Base-by-base conservation (phyloP, 2,797 vertebrate species). In the Setipinna tenuifilis region DNA sequence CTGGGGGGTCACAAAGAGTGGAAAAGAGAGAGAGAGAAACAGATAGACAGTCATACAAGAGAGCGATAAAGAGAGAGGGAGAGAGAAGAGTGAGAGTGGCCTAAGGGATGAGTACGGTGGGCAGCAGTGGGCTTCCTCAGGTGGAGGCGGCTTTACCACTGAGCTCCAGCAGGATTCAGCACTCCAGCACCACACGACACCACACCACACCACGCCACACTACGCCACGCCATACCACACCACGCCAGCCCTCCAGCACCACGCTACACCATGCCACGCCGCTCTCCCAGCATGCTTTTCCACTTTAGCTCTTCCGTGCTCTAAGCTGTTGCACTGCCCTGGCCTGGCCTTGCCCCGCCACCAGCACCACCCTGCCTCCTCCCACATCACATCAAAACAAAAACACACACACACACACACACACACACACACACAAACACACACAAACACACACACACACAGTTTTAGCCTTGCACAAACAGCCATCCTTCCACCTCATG, bases 221-320 rank as follows among this genome's bases (percentile, higher is more conserved):
- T n/a, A n/a, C n/a, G n/a, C n/a, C n/a, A n/a, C n/a, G n/a, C n/a
- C n/a, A n/a, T n/a, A n/a, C n/a, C n/a, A n/a, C n/a, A n/a, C n/a
- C n/a, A n/a, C n/a, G n/a, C n/a, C 87, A 90, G 90, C 92, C 93
- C 91, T 89, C 89, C 85, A 83, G 85, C 88, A 88, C 86, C 83
- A n/a, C n/a, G n/a, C n/a, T n/a, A n/a, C n/a, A n/a, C n/a, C n/a
- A n/a, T n/a, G n/a, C n/a, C n/a, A 85, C 81, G 84, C 71, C 82
- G 50, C 81, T 84, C 81, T 35, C 86, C 83, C 90, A 90, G 90
- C 91, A 92, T 83, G 88, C 89, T 87, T 90, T 93, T 93, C 87
- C 90, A 91, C 91, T 93, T 92, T 85, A 91, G 81, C 83, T 87
- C 87, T 86, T 84, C 83, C 61, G 84, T 81, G 81, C 84, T 82